Percentiles rank a stretch among this genome's conserved stretches.
phyloP scores from a whole-genome alignment of 2,113 vertebrate genomes.

The Rhinolophus ferrumequinum region DNA sequence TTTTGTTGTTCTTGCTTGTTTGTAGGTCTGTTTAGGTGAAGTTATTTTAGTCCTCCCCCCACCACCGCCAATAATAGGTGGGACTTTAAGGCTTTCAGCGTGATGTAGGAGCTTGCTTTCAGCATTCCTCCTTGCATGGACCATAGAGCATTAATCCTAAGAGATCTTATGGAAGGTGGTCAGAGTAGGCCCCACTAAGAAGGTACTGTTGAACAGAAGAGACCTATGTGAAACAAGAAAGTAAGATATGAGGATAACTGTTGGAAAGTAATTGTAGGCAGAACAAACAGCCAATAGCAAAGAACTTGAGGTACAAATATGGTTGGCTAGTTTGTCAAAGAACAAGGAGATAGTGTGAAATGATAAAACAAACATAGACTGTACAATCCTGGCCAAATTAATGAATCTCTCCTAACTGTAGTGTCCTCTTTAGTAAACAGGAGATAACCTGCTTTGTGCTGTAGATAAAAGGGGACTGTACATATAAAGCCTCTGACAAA shows the following conservation, averaged over 20 bases:
- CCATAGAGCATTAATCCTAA: background rate
- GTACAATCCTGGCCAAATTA: background rate
- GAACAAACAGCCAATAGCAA: background rate
- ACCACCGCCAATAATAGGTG: background rate
- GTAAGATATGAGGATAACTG: fast-evolving
- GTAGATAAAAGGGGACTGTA: background rate
- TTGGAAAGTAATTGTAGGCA: background rate
- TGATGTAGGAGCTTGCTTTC: background rate
- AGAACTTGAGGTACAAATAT: background rate
- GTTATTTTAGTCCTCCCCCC: background rate
- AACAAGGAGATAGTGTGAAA: background rate
- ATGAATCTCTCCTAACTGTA: background rate
- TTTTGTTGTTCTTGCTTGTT: background rate
- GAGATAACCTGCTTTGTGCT: background rate
- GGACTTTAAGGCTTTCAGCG: background rate
- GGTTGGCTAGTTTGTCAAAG: background rate
- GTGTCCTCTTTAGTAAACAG: background rate
- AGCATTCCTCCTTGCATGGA: background rate
- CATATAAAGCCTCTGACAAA: background rate
- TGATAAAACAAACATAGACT: background rate
- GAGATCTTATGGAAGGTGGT: background rate
- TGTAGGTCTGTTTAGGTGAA: background rate
- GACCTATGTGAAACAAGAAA: background rate
- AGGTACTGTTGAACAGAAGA: background rate
- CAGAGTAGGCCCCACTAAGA: background rate